Conservation (phyloP, 37 sponge, comb jelly and placozoan species). For the Axinella damicornis region DNA sequence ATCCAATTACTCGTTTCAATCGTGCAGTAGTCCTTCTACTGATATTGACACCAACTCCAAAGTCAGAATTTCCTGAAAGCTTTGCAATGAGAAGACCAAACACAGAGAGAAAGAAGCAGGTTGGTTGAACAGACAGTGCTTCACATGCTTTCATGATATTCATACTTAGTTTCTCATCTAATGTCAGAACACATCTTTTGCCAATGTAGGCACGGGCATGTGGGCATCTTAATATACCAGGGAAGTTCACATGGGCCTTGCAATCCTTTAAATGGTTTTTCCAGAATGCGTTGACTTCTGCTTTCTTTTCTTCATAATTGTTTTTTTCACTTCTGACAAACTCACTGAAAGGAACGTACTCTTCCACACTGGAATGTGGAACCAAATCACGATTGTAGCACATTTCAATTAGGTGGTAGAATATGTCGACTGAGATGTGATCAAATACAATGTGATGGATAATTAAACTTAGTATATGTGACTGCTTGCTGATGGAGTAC, state of each 20-base stretch:
- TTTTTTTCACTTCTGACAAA: neutral
- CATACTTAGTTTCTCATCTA: too few relatives aligned
- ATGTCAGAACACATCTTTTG: too few relatives aligned
- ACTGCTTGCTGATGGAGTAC: neutral
- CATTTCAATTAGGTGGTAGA: neutral
- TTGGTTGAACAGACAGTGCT: neutral
- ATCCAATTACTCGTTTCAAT: neutral
- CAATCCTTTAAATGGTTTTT: neutral
- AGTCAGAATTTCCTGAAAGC: neutral
- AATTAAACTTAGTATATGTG: neutral
- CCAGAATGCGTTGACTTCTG: neutral
- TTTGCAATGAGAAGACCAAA: neutral
- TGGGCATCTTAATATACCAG: too few relatives aligned
- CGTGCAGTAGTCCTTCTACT: neutral
- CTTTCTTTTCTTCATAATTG: neutral
- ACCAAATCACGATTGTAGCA: neutral
- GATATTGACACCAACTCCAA: neutral
- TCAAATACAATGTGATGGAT: conserved; percentile 11
- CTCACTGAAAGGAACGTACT: neutral
- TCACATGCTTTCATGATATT: too few relatives aligned
- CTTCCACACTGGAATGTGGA: too few relatives aligned
- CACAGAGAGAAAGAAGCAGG: neutral
- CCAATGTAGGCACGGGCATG: too few relatives aligned
- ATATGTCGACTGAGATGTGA: neutral
- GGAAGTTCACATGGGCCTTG: neutral